Evolutionary conservation across 1,140 invertebrate genomes (phyloP).

Genomic region (Venturia canescens): DNA sequence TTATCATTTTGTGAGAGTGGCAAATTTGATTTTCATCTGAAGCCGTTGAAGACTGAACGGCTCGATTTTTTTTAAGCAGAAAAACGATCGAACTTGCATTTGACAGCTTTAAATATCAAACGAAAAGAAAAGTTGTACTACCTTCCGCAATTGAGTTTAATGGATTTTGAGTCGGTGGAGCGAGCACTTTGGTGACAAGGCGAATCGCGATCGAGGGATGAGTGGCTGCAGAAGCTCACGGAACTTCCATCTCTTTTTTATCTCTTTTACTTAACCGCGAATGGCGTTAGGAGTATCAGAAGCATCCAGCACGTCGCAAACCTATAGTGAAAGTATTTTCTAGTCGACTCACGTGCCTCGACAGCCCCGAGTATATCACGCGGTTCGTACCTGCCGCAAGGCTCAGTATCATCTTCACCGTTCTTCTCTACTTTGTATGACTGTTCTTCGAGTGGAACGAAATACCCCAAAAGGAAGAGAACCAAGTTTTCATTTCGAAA

Average conservation of each 20-base stretch:
- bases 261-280: conserved; percentile 2
- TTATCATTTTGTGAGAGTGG: neutral
- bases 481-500: neutral
- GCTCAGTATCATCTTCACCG: conserved; percentile 71
- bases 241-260: neutral
- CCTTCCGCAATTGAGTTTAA: no score
- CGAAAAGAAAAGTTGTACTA: no score
- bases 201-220: neutral
- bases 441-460: neutral
- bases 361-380: conserved; percentile 69
- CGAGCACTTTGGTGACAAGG: no score
- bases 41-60: no score
- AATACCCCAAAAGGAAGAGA: neutral
- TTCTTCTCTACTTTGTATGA: conserved; percentile 52
- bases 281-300: conserved; percentile 81
- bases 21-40: no score
- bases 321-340: conserved; percentile 69
- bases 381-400: conserved; percentile 58
- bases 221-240: conserved; percentile 42
- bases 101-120: no score
- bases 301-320: conserved; percentile 60
- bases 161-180: no score
- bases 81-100: no score
- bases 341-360: conserved; percentile 67
- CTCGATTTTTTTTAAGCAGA: no score